Conservation (phyloP, 2,113 vertebrate species). For the Pardalotus punctatus region DNA sequence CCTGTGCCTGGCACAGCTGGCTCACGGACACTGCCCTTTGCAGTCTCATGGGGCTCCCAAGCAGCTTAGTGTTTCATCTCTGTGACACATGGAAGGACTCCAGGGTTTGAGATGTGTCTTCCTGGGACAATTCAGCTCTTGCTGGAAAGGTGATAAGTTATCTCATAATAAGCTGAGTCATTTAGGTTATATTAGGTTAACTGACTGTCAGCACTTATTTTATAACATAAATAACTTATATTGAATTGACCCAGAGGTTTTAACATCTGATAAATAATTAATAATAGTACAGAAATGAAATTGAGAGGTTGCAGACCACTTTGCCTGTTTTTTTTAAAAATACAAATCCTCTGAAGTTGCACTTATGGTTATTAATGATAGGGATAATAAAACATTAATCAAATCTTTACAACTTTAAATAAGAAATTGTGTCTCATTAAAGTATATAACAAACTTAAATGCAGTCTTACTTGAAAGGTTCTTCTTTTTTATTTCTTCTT, state of each 20-base stretch:
- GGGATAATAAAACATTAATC: constrained; percentile 47
- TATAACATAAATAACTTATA: constrained; percentile 62
- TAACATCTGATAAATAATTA: constrained; percentile 71
- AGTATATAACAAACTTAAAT: constrained; percentile 21
- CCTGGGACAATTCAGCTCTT: neutral
- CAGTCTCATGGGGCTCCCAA: neutral
- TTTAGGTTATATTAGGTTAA: constrained; percentile 67
- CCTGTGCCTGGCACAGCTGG: neutral
- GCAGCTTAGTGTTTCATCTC: neutral
- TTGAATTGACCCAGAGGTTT: constrained; percentile 63
- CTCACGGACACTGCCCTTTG: too few species aligned
- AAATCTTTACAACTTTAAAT: constrained; percentile 54
- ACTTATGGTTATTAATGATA: constrained; percentile 34
- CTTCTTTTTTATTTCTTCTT: constrained; percentile 9
- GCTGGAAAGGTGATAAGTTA: constrained; percentile 45
- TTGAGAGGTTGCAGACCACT: constrained; percentile 32
- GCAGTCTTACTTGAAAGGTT: neutral
- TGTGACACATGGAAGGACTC: neutral
- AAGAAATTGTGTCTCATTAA: constrained; percentile 35
- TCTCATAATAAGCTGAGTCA: constrained; percentile 68
- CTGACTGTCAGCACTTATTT: constrained; percentile 56
- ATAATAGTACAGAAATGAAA: constrained; percentile 70
- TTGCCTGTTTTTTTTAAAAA: neutral
- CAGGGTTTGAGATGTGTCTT: neutral
- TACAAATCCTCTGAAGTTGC: neutral